Conservation (phyloP, 2,797 vertebrate species). For the Sebastiscus tertius region DNA sequence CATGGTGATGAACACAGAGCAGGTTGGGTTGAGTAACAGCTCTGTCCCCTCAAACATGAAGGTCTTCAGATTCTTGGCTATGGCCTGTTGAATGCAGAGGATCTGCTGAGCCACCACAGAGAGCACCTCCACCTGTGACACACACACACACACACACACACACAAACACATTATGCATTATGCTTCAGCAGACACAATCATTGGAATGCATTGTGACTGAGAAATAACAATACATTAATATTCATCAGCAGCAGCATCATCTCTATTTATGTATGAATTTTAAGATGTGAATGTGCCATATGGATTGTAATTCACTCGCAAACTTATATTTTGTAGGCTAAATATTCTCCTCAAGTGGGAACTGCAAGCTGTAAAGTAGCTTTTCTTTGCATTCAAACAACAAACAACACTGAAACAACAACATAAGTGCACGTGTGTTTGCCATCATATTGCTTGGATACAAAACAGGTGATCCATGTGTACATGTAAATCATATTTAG, state of each 20-base stretch:
- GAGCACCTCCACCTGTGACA: constrained; percentile 91
- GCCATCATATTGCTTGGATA: background rate
- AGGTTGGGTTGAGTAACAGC: constrained; percentile 92
- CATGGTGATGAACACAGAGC: constrained; percentile 96
- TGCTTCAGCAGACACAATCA: background rate
- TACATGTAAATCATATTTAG: background rate
- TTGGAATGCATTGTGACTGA: background rate
- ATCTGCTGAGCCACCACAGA: constrained; percentile 97
- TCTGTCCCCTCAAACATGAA: constrained; percentile 95
- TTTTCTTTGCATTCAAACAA: too few relatives aligned
- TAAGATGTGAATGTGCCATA: background rate
- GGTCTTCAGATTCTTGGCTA: constrained; percentile 86
- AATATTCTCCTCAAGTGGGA: background rate
- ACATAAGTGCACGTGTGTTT: background rate
- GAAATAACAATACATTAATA: background rate
- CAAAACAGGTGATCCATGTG: background rate
- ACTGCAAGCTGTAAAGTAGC: background rate
- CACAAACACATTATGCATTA: background rate
- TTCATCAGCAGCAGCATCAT: background rate
- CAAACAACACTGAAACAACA: background rate
- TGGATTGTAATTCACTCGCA: background rate
- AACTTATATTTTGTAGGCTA: background rate
- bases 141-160: constrained; percentile 11
- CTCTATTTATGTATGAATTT: background rate
- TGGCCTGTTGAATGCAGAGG: constrained; percentile 93